These are phyloP conservation scores for Synodontis membranacea DNA, from an alignment of 2,113 vertebrate species.

Conservation along the genomic window DNA sequence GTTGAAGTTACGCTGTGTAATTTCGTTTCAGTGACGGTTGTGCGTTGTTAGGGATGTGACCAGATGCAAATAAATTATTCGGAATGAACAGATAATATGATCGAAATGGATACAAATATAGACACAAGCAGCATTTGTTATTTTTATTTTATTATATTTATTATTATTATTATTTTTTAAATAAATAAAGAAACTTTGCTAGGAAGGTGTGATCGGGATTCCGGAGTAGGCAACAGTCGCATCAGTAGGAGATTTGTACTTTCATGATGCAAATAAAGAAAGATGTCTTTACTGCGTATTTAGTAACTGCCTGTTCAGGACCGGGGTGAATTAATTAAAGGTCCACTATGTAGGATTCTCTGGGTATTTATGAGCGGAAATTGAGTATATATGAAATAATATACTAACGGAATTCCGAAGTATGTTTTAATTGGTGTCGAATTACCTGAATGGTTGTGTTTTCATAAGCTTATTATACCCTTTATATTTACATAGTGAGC, in stretches of 20 bases:
- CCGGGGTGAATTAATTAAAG: not conserved
- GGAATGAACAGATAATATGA: not conserved
- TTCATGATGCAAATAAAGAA: too few relatives aligned
- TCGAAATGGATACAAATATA: too few relatives aligned
- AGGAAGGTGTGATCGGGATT: not conserved
- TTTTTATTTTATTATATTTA: not conserved
- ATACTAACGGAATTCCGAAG: too few relatives aligned
- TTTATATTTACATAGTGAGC: too few relatives aligned
- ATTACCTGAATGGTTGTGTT: too few relatives aligned
- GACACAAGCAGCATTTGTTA: not conserved
- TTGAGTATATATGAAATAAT: too few relatives aligned
- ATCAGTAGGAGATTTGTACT: not conserved
- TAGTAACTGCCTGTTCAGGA: not conserved
- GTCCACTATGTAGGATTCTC: too few relatives aligned
- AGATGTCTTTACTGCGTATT: not conserved
- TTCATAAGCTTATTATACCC: too few relatives aligned
- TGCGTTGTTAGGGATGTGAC: not conserved
- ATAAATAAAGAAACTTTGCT: not conserved
- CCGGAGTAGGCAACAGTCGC: not conserved
- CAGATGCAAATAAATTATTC: not conserved
- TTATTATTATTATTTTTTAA: not conserved
- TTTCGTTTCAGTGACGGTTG: not conserved
- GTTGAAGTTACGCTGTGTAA: constrained; percentile 7
- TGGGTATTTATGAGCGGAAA: too few relatives aligned
- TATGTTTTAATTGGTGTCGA: too few relatives aligned